Evolutionary conservation across 2,888 invertebrate genomes (phyloP).

Genomic region (Rhamnusium bicolor): DNA sequence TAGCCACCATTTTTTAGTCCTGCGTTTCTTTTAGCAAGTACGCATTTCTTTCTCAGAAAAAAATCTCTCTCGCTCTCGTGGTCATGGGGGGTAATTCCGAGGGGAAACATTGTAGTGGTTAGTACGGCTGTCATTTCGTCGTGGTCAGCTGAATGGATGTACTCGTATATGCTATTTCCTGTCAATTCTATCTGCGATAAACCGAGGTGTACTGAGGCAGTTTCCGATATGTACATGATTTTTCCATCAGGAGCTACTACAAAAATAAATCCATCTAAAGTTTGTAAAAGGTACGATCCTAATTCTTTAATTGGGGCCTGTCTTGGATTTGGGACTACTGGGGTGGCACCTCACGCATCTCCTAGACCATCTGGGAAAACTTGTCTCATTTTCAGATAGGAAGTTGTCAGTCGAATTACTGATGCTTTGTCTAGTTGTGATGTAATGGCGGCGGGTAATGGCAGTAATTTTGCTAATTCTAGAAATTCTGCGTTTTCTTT

Average conservation of each 20-base stretch:
- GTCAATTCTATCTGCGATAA: conserved; percentile 98
- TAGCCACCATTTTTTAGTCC: conserved; percentile 95
- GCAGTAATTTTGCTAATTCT: conserved; percentile 94
- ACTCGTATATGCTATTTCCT: conserved; percentile 97
- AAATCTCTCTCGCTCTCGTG: conserved; percentile 92
- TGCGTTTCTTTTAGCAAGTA: conserved; percentile 96
- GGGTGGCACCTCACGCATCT: conserved; percentile 94
- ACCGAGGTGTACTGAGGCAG: conserved; percentile 96
- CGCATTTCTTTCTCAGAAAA: conserved; percentile 97
- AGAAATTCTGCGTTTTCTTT: conserved; percentile 97
- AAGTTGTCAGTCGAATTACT: conserved; percentile 94
- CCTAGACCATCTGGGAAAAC: conserved; percentile 98
- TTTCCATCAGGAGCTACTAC: conserved; percentile 98
- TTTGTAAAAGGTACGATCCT: conserved; percentile 94
- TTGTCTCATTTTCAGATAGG: conserved; percentile 96
- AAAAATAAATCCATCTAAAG: conserved; percentile 97
- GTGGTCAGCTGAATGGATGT: conserved; percentile 96
- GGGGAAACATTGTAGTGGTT: conserved; percentile 72
- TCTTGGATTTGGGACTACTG: conserved; percentile 81
- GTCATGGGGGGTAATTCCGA: conserved; percentile 62
- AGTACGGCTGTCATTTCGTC: conserved; percentile 94
- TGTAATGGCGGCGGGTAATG: conserved; percentile 94
- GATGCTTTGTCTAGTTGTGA: conserved; percentile 98
- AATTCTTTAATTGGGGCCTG: conserved; percentile 91
- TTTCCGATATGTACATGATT: conserved; percentile 99